phyloP scores from a whole-genome alignment of 2,797 vertebrate species.

The Champsocephalus esox region DNA sequence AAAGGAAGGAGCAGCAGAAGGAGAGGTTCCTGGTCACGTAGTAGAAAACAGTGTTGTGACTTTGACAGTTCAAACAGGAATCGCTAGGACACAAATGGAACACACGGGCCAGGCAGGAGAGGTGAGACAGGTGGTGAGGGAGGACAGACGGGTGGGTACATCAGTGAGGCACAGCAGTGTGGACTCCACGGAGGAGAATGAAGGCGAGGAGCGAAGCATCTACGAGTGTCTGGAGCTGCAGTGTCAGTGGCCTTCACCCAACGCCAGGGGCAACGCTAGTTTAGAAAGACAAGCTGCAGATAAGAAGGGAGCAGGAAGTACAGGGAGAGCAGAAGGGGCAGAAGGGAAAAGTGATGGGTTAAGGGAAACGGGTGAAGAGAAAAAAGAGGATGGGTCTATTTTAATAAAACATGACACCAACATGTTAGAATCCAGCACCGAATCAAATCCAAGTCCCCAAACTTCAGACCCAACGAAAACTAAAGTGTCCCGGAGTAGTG shows the following conservation, averaged over 20 bases:
- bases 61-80: conserved; percentile 51
- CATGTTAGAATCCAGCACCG: conserved; percentile 79
- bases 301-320: conserved; percentile 49
- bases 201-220: conserved; percentile 87
- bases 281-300: conserved; percentile 75
- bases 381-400: conserved; percentile 55
- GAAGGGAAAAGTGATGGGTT: conserved; percentile 46
- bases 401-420: conserved; percentile 86
- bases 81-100: conserved; percentile 73
- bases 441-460: conserved; percentile 71
- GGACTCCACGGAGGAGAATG: conserved; percentile 83
- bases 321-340: conserved; percentile 24
- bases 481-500: conserved; percentile 86
- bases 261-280: conserved; percentile 46
- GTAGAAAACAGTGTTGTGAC: conserved; percentile 42
- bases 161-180: conserved; percentile 74
- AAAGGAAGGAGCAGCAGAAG: conserved; percentile 77
- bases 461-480: conserved; percentile 82
- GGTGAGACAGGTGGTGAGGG: conserved; percentile 72
- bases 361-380: conserved; percentile 49
- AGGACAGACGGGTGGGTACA: conserved; percentile 68
- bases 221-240: conserved; percentile 87
- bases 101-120: conserved; percentile 76
- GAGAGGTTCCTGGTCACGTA: conserved; percentile 52
- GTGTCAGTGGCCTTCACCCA: conserved; percentile 79